Conservation (phyloP, 2,888 invertebrate genomes). For the Pinctada fucata region DNA sequence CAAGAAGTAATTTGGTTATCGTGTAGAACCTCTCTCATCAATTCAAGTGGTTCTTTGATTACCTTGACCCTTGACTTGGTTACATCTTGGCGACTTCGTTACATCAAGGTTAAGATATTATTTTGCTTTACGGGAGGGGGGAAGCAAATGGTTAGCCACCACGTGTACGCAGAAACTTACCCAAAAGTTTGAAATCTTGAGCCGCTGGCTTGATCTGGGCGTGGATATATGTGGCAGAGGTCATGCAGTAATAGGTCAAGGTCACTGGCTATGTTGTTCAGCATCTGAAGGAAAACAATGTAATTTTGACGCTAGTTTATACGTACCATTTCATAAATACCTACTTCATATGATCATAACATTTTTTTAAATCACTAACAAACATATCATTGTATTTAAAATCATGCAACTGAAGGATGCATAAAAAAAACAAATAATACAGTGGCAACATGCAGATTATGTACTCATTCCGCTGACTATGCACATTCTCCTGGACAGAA, state of each 20-base stretch:
- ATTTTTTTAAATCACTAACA: background rate
- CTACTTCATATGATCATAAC: background rate
- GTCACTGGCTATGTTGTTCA: conserved; percentile 84
- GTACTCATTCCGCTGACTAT: too few relatives aligned
- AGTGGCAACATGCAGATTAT: background rate
- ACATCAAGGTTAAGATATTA: too few relatives aligned
- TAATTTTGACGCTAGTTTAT: background rate
- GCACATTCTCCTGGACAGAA: too few relatives aligned
- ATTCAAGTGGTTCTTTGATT: too few relatives aligned
- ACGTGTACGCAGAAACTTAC: conserved; percentile 20
- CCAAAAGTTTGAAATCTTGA: conserved; percentile 38
- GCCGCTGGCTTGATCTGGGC: conserved; percentile 14
- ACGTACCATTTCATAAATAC: background rate
- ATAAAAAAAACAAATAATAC: background rate
- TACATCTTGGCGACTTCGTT: too few relatives aligned
- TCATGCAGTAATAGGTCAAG: conserved; percentile 91
- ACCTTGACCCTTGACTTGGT: too few relatives aligned
- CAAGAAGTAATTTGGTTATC: too few relatives aligned
- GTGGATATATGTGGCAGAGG: conserved; percentile 81
- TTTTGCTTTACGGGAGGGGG: too few relatives aligned
- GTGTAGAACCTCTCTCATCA: too few relatives aligned
- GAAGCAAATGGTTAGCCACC: too few relatives aligned
- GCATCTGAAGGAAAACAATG: conserved; percentile 60
- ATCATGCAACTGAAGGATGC: background rate
- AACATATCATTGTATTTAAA: too few relatives aligned